Evolutionary conservation across 2,113 vertebrate species (phyloP).

Genomic region (Riparia riparia): DNA sequence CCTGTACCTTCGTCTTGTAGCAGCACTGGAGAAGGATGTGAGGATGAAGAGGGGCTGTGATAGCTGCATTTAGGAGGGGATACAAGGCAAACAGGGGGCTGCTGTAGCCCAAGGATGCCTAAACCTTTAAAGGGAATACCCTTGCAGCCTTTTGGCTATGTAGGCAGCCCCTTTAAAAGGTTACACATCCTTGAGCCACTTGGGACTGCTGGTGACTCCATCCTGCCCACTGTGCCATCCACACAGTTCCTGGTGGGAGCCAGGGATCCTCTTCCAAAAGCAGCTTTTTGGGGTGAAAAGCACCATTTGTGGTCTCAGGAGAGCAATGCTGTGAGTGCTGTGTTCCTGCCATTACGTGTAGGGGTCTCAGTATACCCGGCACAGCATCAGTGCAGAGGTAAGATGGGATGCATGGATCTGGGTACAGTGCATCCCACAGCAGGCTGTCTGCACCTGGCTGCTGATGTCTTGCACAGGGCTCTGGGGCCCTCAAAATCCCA

Average conservation of each 20-base stretch:
- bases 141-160: neutral
- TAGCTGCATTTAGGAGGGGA: neutral
- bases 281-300: neutral
- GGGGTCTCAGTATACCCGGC: rapidly evolving
- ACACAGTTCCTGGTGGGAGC: neutral
- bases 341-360: neutral
- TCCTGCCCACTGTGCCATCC: rapidly evolving
- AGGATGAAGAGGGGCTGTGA: neutral
- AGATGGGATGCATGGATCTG: neutral
- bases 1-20: neutral
- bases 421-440: neutral
- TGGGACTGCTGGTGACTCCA: rapidly evolving
- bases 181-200: neutral
- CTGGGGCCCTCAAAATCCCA: neutral
- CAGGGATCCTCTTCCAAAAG: neutral
- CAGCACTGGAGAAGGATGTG: neutral
- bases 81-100: neutral
- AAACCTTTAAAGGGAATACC: neutral
- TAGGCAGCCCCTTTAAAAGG: neutral
- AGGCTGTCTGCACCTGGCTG: neutral
- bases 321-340: rapidly evolving
- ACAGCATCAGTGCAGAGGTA: neutral
- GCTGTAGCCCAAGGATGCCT: neutral
- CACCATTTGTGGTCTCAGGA: neutral
- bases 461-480: neutral